Evolutionary conservation across 2,113 vertebrate genomes (phyloP), one percentile per base, ranked within the genome.

Genomic region (Neomonachus schauinslandi): DNA sequence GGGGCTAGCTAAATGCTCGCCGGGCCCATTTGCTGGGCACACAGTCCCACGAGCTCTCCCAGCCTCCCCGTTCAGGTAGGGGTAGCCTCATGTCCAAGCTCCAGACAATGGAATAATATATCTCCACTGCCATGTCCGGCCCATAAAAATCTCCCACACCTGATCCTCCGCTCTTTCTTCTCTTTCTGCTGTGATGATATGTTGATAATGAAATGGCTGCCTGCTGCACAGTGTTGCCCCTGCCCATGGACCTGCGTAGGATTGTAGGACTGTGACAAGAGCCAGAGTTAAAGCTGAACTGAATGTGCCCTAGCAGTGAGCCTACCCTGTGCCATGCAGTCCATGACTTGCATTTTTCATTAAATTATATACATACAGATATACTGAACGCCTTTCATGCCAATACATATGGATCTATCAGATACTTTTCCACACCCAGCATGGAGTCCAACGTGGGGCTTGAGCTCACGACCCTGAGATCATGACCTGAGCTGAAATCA

Each of bases 201-300:
- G 33, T 10, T 39, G 46, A 21, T 36, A 28, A 15, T 0, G 4
- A 65, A 11, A 51, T 4, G 4, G 36, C 31, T 36, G 24, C 39
- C 53, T 42, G 36, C 21, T 63, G 8, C n/a, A 31, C 42, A 26
- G 31, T 15, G 24, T 0, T 3, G 5, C 22, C 16, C n/a, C 49
- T 39, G 18, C 67, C 18, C 57, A 0, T 0, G 3, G 74, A 26
- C 46, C 5, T 18, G n/a, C 6, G 1, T 15, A 1, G 55, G n/a
- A 16, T 16, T 2, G 26, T 16, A 19, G 61, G 61, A 7, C 28
- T 3, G 33, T 21, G 79, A 21, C 15, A 2, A 8, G 26, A 28
- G 51, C 31, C 5, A 4, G 91, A 51, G 19, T 33, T 2, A 3
- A 11, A 31, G 22, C 79, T 10, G 26, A 9, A 28, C 42, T 26